phyloP scores from a whole-genome alignment of 2,113 vertebrate species.

The Indicator maculatus region DNA sequence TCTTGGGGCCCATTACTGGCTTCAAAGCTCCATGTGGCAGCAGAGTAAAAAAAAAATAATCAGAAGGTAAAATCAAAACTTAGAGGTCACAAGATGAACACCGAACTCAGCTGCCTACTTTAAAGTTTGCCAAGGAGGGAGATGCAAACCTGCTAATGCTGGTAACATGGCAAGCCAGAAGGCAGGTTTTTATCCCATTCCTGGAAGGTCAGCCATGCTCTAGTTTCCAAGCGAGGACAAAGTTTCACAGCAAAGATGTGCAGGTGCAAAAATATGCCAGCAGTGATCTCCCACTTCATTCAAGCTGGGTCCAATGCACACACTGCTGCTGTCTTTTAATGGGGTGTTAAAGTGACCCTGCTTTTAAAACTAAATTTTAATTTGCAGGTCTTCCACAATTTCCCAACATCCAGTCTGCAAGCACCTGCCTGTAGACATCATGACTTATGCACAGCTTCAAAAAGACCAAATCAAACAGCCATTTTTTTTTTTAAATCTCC shows the following conservation, averaged over 20 bases:
- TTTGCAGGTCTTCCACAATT: background rate
- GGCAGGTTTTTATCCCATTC: background rate
- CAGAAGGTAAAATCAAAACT: background rate
- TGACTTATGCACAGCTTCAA: background rate
- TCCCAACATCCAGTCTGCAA: background rate
- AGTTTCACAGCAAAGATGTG: background rate
- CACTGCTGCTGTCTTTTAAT: background rate
- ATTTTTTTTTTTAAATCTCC: background rate
- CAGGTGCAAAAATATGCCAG: background rate
- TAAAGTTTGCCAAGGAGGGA: background rate
- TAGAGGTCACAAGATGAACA: rapidly evolving
- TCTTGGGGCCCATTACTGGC: background rate
- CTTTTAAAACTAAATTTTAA: background rate
- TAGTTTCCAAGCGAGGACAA: background rate
- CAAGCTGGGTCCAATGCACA: background rate
- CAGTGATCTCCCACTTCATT: background rate
- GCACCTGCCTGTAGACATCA: background rate
- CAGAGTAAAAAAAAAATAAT: background rate
- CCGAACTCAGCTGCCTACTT: background rate
- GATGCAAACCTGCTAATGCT: background rate
- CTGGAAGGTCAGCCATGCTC: background rate
- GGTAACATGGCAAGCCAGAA: background rate
- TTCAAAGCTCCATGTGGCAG: background rate
- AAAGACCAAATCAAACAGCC: background rate
- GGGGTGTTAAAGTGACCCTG: background rate